Percentiles rank a stretch among this genome's conserved stretches.
These are phyloP conservation scores for Diacarnus erythraeanus DNA, from an alignment of 37 sponge, comb jelly and placozoan genomes.

Conservation along the genomic window DNA sequence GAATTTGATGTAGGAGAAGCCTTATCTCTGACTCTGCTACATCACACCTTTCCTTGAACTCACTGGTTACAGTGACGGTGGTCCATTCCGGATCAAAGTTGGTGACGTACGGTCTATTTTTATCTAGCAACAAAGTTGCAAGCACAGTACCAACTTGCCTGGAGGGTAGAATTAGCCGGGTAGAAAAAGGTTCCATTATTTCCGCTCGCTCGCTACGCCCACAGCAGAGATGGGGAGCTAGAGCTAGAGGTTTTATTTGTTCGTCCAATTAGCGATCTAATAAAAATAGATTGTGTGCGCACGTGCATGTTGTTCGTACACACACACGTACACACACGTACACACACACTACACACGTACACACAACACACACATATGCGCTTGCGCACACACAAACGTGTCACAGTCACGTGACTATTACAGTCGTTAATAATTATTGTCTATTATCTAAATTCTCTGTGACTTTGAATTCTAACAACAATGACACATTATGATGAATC, in stretches of 20 bases:
- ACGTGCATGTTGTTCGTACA: too few species aligned
- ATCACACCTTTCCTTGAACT: neutral
- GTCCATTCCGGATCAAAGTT: neutral
- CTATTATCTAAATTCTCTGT: too few species aligned
- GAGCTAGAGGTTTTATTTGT: too few species aligned
- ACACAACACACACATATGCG: neutral
- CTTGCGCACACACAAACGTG: neutral
- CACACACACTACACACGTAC: too few species aligned
- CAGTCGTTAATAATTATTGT: too few species aligned
- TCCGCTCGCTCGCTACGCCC: neutral
- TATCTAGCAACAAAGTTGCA: neutral
- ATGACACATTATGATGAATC: too few species aligned
- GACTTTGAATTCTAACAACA: too few species aligned
- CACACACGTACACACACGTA: constrained; percentile 15
- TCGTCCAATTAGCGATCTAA: neutral
- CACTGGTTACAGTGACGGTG: neutral
- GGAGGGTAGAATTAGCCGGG: neutral
- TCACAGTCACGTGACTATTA: too few species aligned
- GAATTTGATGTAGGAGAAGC: neutral
- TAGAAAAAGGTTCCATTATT: neutral
- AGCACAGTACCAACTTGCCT: neutral
- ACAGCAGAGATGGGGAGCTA: too few species aligned
- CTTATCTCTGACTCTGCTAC: neutral
- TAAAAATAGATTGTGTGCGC: neutral
- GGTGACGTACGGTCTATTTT: neutral